Evolutionary conservation across 2,797 vertebrate genomes (phyloP), one percentile per base, ranked within the genome.

Genomic region (Spheniscus humboldti): DNA sequence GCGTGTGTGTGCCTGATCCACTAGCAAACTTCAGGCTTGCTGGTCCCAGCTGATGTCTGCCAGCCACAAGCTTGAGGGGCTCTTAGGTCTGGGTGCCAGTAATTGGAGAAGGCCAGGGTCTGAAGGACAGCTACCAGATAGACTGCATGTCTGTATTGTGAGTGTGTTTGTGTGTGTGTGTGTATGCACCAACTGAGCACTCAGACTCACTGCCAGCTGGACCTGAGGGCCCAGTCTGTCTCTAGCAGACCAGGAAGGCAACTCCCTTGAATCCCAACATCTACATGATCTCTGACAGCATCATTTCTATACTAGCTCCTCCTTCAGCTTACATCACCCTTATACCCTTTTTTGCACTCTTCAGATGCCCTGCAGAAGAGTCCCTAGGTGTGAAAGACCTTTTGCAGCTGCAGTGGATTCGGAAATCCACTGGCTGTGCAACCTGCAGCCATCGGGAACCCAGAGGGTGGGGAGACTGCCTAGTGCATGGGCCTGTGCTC

Each of bases 141-240:
- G 30, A 66, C 35, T 30, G 56, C 18, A 35, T 20, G 27, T 35
- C 22, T 35, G 11, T 13, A 20, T 11, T 35, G 28, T 15, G 24
- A 27, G 48, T 15, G 18, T 31, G 47, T 35, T 37, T 6, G 10
- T 15, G 10, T 23, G 19, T 23, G 19, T 23, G 19, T n/a, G 57
- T 27, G 4, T 20, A 16, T 13, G 25, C 35, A 48, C 3, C 24
- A 48, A 12, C 28, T 5, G 3, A 8, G 67, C 4, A 1, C 41
- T 56, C 50, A 48, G 35, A 48, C 59, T 56, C 52, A 43, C 19
- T 48, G 41, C 31, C 33, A 30, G 19, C n/a, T 47, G 50, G 50
- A 41, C 27, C 31, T 50, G 35, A 50, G 35, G 27, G 43, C 35
- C 35, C 31, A 9, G 53, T 10, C 53, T 31, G 20, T 48, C 25